These are phyloP conservation scores for Pseudorasbora parva DNA, from an alignment of 2,113 vertebrate genomes.

Conservation along the genomic window DNA sequence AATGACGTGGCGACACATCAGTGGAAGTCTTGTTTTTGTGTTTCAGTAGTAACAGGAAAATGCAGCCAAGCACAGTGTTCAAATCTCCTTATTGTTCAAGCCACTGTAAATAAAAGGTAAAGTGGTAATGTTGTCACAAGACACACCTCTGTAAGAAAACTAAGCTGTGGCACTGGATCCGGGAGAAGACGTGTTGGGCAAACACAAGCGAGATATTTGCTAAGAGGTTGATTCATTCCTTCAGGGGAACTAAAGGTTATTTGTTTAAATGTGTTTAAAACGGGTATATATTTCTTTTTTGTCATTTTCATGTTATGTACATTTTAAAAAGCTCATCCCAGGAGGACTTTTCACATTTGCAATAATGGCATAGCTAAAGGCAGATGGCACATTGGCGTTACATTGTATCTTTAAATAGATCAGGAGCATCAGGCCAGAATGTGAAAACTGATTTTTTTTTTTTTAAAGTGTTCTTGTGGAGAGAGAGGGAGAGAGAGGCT, in stretches of 20 bases:
- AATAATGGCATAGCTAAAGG: conserved; percentile 8
- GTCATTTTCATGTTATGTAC: not conserved
- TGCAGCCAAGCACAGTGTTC: not conserved
- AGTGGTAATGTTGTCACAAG: conserved; percentile 41
- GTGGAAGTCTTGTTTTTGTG: not conserved
- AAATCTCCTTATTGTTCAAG: not conserved
- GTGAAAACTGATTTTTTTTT: conserved; percentile 18
- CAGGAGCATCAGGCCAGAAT: conserved; percentile 1
- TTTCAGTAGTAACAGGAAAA: not conserved
- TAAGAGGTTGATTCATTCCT: not conserved
- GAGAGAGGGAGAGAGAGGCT: too few relatives aligned
- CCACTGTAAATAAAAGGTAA: conserved; percentile 31
- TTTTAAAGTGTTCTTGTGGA: not conserved
- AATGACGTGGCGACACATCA: not conserved
- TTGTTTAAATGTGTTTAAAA: not conserved
- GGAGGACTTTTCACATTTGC: conserved; percentile 20
- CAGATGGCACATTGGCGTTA: conserved; percentile 38
- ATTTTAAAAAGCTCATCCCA: not conserved
- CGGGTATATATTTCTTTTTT: not conserved
- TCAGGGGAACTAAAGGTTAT: not conserved
- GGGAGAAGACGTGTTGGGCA: conserved; percentile 64
- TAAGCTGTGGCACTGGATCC: conserved; percentile 29
- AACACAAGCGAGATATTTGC: conserved; percentile 45
- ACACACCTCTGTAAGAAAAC: conserved; percentile 71
- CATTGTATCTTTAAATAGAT: conserved; percentile 36